Evolutionary conservation across 2,888 invertebrate genomes (phyloP), one percentile per base, ranked within the genome.

Genomic region (Oscheius sp.): DNA sequence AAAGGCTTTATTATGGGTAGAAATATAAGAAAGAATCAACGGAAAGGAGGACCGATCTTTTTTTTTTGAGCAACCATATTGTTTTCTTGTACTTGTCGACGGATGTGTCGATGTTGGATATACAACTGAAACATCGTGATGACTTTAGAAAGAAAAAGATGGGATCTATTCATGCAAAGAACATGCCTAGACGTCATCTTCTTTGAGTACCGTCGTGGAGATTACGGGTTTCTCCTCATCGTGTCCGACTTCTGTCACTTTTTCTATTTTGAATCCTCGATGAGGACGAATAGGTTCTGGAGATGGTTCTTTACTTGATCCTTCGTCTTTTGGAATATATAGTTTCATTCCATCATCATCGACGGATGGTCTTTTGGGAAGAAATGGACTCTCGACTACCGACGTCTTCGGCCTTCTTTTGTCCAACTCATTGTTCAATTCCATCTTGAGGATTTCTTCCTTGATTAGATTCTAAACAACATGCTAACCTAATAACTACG

Each of bases 371-470:
- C 22, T 22, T 22, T 62, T 47, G 8, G 62, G 26, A 22, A 47
- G 36, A 17, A 62, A 62, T 1, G 62, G 62, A 30, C 62, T 62
- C 33, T 67, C 67, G 12, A 38, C 14, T 20, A 22, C 36, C 2
- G 22, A 17, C 12, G 26, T 28, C 14, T 22, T 6, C 20, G 74
- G 73, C 24, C 65, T 71, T 47, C 30, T 70, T 50, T 68, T 68
- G 59, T 73, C 73, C 67, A 76, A 65, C 22, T 76, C 76, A 57
- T 76, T 76, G 70, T 76, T 76, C 36, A 77, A 67, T 57, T 77
- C 77, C 33, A 74, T 69, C 63, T 77, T 77, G 45, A 77, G 67
- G 59, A 77, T 71, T 67, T 77, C 77, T 56, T 77, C 77, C 30
- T 73, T 72, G 47, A 77, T 73, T 32, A 77, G 68, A 22, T 68